Evolutionary conservation across 1,140 invertebrate genomes (phyloP).

Genomic region (Pogonus chalceus): DNA sequence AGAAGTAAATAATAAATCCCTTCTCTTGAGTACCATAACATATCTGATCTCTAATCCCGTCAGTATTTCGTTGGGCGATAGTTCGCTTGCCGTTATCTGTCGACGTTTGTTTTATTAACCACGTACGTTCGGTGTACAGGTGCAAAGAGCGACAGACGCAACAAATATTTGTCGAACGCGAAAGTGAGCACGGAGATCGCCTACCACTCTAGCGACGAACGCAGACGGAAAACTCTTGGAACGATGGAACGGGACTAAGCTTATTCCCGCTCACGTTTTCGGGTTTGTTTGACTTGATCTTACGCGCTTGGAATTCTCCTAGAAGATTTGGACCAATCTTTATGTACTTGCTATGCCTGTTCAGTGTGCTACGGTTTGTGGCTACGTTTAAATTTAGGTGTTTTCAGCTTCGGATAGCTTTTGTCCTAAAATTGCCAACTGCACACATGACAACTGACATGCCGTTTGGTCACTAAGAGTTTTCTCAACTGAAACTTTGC

Average conservation of each 20-base stretch:
- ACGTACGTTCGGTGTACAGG: constrained; percentile 9
- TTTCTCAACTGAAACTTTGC: too few relatives aligned
- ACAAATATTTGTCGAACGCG: constrained; percentile 17
- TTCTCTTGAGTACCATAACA: too few relatives aligned
- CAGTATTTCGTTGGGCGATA: too few relatives aligned
- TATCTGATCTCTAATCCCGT: too few relatives aligned
- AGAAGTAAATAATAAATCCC: too few relatives aligned
- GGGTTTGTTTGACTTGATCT: constrained; percentile 7
- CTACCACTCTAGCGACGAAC: neutral
- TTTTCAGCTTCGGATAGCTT: too few relatives aligned
- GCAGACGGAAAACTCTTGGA: neutral
- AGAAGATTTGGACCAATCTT: constrained; percentile 1
- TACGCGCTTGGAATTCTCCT: neutral
- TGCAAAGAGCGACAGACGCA: constrained; percentile 15
- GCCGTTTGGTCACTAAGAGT: too few relatives aligned
- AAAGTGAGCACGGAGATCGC: neutral
- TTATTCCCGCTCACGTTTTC: constrained; percentile 7
- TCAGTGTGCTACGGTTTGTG: too few relatives aligned
- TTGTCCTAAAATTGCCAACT: too few relatives aligned
- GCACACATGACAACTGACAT: too few relatives aligned
- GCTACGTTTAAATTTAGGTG: too few relatives aligned
- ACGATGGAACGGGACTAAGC: neutral
- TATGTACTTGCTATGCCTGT: neutral
- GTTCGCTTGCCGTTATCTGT: constrained; percentile 1
- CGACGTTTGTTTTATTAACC: constrained; percentile 6